Evolutionary conservation across 92 coral and sea anemone genomes (phyloP), one percentile per base, ranked within the genome.

Genomic region (Zoanthus solanderi): DNA sequence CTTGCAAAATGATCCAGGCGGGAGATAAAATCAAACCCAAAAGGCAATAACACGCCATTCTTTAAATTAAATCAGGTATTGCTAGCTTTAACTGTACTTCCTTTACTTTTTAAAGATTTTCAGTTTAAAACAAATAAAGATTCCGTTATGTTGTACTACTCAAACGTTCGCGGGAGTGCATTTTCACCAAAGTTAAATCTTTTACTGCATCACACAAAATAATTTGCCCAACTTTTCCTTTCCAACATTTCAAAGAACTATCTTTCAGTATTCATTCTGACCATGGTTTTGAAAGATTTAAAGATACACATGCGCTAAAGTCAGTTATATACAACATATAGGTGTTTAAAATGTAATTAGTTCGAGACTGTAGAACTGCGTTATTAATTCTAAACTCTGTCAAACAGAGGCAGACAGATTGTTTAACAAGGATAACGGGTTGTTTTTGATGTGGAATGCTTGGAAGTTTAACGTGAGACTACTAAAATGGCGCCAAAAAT

Each of bases 211-310:
- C 80, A 73, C 82, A 30, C 88, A 53, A 72, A 88, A 72, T 71
- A 60, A 81, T 88, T 88, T 88, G 87, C 91, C 91, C 87, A 81
- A 48, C 32, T 58, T 45, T 9, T 47, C 17, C 29, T 88, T 88
- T 88, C 52, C 53, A 82, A 37, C 61, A 72, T 30, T 80, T 57
- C 68, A 80, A 88, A 80, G 79, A 63, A 17, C 78, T 68, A 61
- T 81, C 54, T 45, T 87, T 78, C 79, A 60, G 23, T 52, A 73
- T 48, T 72, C 54, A 85, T 14, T 61, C 72, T 23, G 23, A 54
- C 12, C 72, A 30, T 60, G 5, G 82, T 48, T 75, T 86, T 46
- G 71, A 65, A 57, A 12, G 84, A 42, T 73, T 63, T 16, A 11
- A 73, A 73, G 31, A 9, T 73, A 74, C 76, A 72, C 76, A 32